phyloP scores from a whole-genome alignment of 2,797 vertebrate genomes.

The Manis javanica region DNA sequence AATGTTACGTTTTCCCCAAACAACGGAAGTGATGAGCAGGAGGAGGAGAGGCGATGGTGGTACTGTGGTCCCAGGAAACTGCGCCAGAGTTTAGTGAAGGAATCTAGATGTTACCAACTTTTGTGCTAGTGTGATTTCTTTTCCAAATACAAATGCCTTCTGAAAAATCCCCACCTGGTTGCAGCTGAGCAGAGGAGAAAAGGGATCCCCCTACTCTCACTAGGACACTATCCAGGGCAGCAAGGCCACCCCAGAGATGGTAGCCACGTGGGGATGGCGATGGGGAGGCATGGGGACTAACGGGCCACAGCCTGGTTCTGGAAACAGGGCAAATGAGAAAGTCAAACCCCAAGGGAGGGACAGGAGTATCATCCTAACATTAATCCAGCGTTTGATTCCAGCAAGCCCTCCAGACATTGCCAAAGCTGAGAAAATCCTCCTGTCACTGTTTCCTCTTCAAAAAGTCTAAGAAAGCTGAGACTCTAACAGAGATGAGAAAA shows the following conservation, averaged over 20 bases:
- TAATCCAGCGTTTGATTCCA: background rate
- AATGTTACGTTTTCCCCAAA: background rate
- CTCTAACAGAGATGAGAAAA: background rate
- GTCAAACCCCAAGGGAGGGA: background rate
- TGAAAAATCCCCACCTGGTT: no score
- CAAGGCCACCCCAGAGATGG: no score
- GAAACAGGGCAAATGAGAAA: background rate
- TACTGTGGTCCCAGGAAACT: background rate
- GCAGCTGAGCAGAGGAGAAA: background rate
- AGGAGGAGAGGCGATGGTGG: background rate
- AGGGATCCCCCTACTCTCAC: background rate
- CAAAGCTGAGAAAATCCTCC: background rate
- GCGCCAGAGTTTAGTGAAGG: no score
- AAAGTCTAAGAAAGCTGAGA: background rate
- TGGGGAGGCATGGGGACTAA: background rate
- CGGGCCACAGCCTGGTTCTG: background rate
- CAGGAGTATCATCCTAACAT: rapidly evolving
- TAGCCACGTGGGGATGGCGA: rapidly evolving
- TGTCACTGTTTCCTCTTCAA: background rate
- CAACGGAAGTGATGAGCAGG: background rate
- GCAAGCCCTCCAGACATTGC: background rate
- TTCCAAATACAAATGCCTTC: background rate
- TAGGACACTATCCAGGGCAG: background rate
- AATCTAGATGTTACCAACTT: no score
- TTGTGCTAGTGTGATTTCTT: background rate